Evolutionary conservation across 2,888 invertebrate species (phyloP), one percentile per base, ranked within the genome.

Genomic region (Drosophila cognata): DNA sequence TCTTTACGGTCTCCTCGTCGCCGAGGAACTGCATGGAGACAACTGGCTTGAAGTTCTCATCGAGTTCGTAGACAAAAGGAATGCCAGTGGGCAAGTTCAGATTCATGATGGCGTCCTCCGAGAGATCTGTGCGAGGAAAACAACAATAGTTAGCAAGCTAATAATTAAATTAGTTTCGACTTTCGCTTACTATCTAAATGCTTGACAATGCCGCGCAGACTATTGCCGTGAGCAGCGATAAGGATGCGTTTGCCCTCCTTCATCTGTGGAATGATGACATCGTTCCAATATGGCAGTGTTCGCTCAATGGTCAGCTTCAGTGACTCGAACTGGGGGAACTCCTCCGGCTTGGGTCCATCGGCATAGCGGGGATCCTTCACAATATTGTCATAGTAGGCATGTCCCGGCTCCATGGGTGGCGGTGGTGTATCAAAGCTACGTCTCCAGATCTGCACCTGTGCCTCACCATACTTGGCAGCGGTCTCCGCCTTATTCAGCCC

Each of bases 401-500:
- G 97, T 48, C 95, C 96, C 21, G 95, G 94, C 80, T 96, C 96
- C 96, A 98, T 97, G 1, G 97, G 94, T 68, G 98, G 98, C 60
- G 98, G 98, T 11, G 97, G 97, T 7, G 95, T 95, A 83, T 97
- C 97, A 81, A 96, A 98, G 88, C 97, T 97, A 76, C 97, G 95
- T 73, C 97, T 95, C 98, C 98, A 98, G 89, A 97, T 97, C 93
- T 96, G 95, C 10, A 93, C 96, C 94, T 97, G 97, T 28, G 96
- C 96, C 91, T 97, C 97, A 13, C 98, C 98, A 92, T 96, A 98
- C 90, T 97, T 97, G 57, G 96, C 96, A 31, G 97, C 97, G 7
- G 97, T 97, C 93, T 97, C 97, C 0, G 96, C 95, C 93, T 98
- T 98, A 90, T 98, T 97, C 74, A 98, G 94, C n/a, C 97, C 97